Percentiles rank a stretch among this genome's conserved stretches.
phyloP scores from a whole-genome alignment of 2,888 invertebrate species.

The Crepidodera aurea region DNA sequence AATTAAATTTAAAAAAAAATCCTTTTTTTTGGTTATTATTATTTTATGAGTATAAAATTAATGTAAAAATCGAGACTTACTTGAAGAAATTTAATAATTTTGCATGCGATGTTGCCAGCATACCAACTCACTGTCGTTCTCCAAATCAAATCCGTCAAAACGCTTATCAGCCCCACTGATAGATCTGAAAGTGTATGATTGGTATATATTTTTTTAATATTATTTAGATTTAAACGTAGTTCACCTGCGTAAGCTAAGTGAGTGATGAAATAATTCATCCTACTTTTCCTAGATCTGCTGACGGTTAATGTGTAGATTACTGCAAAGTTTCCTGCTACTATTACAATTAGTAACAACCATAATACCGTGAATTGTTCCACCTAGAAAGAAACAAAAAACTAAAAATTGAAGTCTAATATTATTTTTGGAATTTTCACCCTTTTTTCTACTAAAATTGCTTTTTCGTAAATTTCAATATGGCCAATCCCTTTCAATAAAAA shows the following conservation, averaged over 20 bases:
- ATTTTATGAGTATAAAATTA: too few relatives aligned
- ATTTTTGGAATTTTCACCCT: too few relatives aligned
- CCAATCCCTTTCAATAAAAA: too few relatives aligned
- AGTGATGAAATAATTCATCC: constrained; percentile 96
- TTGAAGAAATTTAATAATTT: constrained; percentile 81
- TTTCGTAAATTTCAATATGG: too few relatives aligned
- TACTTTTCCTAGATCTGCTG: constrained; percentile 85
- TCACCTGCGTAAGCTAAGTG: constrained; percentile 91
- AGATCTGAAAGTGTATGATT: constrained; percentile 87
- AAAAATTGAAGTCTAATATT: too few relatives aligned
- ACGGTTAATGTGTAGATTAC: constrained; percentile 86
- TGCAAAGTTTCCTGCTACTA: constrained; percentile 85
- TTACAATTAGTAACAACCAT: constrained; percentile 84
- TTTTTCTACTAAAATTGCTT: too few relatives aligned
- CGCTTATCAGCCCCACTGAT: constrained; percentile 85
- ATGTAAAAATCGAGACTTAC: too few relatives aligned
- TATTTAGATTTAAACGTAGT: background rate
- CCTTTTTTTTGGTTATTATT: too few relatives aligned
- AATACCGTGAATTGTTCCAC: constrained; percentile 86
- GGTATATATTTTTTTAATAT: too few relatives aligned
- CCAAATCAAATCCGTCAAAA: constrained; percentile 87
- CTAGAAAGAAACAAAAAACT: constrained; percentile 68
- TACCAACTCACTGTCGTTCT: constrained; percentile 86
- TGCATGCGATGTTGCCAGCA: constrained; percentile 86
- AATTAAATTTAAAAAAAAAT: too few relatives aligned